Conservation (phyloP, 1,140 invertebrate species). For the Heliconius nattereri region DNA sequence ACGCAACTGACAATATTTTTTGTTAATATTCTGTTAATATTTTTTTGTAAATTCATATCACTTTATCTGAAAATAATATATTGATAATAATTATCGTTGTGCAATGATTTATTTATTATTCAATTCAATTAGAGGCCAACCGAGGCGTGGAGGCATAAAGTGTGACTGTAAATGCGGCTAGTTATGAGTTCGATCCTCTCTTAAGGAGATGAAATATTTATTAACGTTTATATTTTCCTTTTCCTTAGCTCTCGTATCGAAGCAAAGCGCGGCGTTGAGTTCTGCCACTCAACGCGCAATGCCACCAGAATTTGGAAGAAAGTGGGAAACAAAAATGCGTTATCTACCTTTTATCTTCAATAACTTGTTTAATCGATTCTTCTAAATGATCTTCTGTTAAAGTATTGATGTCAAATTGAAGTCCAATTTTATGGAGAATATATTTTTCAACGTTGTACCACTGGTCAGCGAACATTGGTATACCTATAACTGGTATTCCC, state of each 20-base stretch:
- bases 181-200: no score
- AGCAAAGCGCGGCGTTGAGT: no score
- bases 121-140: no score
- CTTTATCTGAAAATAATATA: neutral
- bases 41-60: neutral
- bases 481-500: slow-evolving; percentile 80
- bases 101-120: no score
- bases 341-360: neutral
- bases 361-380: neutral
- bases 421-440: slow-evolving; percentile 45
- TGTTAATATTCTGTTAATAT: neutral
- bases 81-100: neutral
- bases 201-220: no score
- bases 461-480: slow-evolving; percentile 64
- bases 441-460: slow-evolving; percentile 56
- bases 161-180: no score
- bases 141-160: no score
- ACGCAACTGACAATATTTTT: neutral
- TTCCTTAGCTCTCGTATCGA: no score
- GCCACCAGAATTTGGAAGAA: no score
- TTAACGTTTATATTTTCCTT: no score
- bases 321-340: no score
- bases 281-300: no score
- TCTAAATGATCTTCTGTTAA: slow-evolving; percentile 31
- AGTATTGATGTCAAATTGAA: slow-evolving; percentile 41